Evolutionary conservation across 2,888 invertebrate species (phyloP).

Genomic region (Pantelozetes paolii): DNA sequence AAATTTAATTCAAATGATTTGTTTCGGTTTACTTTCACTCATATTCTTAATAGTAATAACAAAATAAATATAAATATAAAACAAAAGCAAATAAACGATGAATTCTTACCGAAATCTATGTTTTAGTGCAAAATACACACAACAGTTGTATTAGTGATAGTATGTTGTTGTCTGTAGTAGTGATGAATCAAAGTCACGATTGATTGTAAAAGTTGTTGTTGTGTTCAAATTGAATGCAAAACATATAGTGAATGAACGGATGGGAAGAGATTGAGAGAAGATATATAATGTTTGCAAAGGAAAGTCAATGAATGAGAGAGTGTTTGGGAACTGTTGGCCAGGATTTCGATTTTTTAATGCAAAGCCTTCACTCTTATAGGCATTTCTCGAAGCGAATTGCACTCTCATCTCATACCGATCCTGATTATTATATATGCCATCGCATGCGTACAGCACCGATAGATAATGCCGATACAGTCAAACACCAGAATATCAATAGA

Average conservation of each 20-base stretch:
- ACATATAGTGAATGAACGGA: not conserved
- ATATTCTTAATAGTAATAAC: no score
- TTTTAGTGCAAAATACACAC: not conserved
- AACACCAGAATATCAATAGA: no score
- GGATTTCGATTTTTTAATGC: not conserved
- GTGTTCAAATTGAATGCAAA: not conserved
- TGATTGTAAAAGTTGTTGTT: not conserved
- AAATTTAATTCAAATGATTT: no score
- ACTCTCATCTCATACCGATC: not conserved
- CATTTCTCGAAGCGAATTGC: not conserved
- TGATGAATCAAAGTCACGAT: not conserved
- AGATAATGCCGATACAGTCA: not conserved
- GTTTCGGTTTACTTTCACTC: no score
- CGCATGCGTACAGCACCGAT: not conserved
- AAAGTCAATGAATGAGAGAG: not conserved
- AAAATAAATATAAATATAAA: no score
- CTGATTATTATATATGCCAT: not conserved
- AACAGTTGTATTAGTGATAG: not conserved
- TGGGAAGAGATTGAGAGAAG: no score
- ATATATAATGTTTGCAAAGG: no score
- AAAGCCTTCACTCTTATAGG: not conserved
- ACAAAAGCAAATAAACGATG: no score
- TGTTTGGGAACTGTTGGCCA: not conserved
- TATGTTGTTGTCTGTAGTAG: not conserved
- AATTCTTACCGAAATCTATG: no score